Base-by-base conservation (phyloP, 53 echinoderm and acorn worm genomes). In the Actinopyga echinites region DNA sequence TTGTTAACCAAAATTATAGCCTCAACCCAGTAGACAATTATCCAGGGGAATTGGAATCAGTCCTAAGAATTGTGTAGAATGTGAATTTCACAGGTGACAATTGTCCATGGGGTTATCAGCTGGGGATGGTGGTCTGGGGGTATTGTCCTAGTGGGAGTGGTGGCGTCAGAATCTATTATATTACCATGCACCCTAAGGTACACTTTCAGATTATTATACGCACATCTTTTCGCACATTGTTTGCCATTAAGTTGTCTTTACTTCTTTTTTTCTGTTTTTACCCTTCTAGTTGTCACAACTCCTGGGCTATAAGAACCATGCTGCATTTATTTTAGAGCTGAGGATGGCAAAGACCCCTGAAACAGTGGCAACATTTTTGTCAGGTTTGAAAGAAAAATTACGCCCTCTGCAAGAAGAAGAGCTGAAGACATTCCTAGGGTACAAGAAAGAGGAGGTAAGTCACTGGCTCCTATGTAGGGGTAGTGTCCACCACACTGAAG, bases 301-400 rank as follows among this genome's bases (percentile, higher is more conserved):
- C 4, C 87, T 94, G 0, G 99, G 94, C 25, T 99, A 92, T 63
- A 71, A 88, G 58, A 94, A 88, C 62, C 99, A 99, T 65, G 94
- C 99, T 36, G 92, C 90, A 57, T 99, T 92, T 85, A 85, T 99
- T 52, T 84, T 99, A 10, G 99, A 99, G 85, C 64, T 99, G 66
- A 84, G 99, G 21, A 99, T 99, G 99, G 94, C 99, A 64, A 99
- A 99, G 89, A 91, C 84, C 3, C 91, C 99, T 0, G 91, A 90
- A 44, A 88, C 89, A 0, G 99, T 94, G 0, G n/a, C 87, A 35
- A 89, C 32, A 3, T 99, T 99, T 79, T 89, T 99, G 31, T 82
- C 86, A 77, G 94, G 85, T 44, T 79, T 99, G 80, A 60, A 90
- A 21, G 85, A 67, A 60, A 99, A 94, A 60, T 86, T 99, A 12